Evolutionary conservation across 2,888 invertebrate genomes (phyloP), one percentile per base, ranked within the genome.

Genomic region (Dynastes tityus): DNA sequence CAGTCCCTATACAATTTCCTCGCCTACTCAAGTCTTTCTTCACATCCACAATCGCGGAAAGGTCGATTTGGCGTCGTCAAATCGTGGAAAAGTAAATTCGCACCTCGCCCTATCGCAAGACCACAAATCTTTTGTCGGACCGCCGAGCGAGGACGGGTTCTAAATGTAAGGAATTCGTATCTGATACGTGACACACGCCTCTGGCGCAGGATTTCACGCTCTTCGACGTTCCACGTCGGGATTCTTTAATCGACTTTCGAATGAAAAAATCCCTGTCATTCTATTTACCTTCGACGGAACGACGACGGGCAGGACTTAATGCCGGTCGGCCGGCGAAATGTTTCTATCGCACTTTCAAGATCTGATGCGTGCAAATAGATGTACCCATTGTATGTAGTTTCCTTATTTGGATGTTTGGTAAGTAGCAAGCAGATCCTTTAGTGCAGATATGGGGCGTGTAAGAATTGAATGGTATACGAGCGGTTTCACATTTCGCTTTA

Each of bases 161-260:
- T 68, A 49, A 68, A 68, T 68, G 68, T 68, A 49, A 68, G 68
- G 68, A 68, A 68, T 68, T 68, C 68, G 68, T 68, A 49, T 68
- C 68, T 27, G 68, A 68, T 68, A 68, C 68, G 68, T 68, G 68
- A 68, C 49, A 29, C 49, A 68, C 49, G 68, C 68, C 51, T 68
- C 13, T 11, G 22, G 45, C 68, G 68, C 49, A 22, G 68, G 68
- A 68, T 68, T 68, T 68, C 27, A 68, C 51, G 68, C 68, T 51
- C 68, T 27, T 49, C 68, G 68, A 68, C 68, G 49, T 49, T 45
- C 49, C 11, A 68, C 68, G 68, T 68, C 68, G 29, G 45, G 68
- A 68, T 68, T 68, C 68, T 68, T 68, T 68, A 68, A 68, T 68
- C 68, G 68, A 68, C 68, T 68, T 68, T 68, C 68, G 68, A 68